Base-by-base conservation (phyloP, 2,113 vertebrate genomes). In the Burhinus oedicnemus region DNA sequence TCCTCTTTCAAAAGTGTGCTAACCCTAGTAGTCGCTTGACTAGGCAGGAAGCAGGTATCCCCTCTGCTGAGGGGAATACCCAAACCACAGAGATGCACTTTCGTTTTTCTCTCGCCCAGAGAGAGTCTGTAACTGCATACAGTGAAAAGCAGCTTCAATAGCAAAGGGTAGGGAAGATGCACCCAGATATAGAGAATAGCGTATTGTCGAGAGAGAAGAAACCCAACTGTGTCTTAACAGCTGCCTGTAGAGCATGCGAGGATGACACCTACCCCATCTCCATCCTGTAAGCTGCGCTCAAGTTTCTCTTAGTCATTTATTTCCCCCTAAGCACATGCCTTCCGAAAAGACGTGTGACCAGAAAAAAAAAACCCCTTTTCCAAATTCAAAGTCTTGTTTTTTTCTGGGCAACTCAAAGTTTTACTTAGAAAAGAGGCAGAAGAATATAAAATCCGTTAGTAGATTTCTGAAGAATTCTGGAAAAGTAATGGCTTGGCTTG, bases 61-160 rank as follows among this genome's bases (percentile, higher is more conserved):
- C 84, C 82, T 83, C 44, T 80, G 79, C 82, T 26, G 71, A 91
- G 93, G 92, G 87, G 93, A 97, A 94, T 88, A 87, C 85, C 88
- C 92, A 86, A 86, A 96, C 93, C 93, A 95, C 90, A 94, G 75
- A 34, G 40, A 34, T 17, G 22, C 45, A 83, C 91, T 96, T 96
- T 95, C 44, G 0, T 93, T 96, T 96, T 97, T 94, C 82, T 91
- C 52, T 87, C 27, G 1, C 26, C 34, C 17, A 61, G 40, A 78
- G 66, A 65, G 49, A 52, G 42, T 83, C 54, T 69, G 0, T 36
- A 34, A 27, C 47, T 52, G 18, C 15, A 18, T 6, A 8, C 61
- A 7, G 45, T 20, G 65, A 79, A 90, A 82, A 83, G 8, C 60
- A 51, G 36, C 77, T 78, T 87, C 45, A 36, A 3, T 12, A 72